Evolutionary conservation across 2,888 invertebrate species (phyloP).

Genomic region (Oxyteleia sp.): DNA sequence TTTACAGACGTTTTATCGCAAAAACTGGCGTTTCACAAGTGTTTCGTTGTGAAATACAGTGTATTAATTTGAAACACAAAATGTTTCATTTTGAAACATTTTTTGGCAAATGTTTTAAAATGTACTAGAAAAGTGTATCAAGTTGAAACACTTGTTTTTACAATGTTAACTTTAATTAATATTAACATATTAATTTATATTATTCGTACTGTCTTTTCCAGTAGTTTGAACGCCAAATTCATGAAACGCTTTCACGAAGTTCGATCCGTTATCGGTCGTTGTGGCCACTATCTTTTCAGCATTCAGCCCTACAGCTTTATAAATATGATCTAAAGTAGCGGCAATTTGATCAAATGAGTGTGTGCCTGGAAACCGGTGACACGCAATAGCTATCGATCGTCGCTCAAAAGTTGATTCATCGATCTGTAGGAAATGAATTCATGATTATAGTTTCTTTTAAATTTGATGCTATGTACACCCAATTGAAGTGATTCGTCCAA

Average conservation of each 20-base stretch:
- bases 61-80: no score
- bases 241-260: background rate
- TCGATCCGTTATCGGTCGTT: background rate
- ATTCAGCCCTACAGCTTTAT: background rate
- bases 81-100: no score
- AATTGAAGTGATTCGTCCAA: background rate
- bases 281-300: background rate
- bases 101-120: no score
- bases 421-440: conserved; percentile 5
- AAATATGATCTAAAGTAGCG: background rate
- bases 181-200: no score
- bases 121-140: no score
- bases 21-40: no score
- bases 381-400: conserved; percentile 4
- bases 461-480: background rate
- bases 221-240: background rate
- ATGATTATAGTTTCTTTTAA: background rate
- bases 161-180: no score
- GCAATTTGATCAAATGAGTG: background rate
- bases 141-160: no score
- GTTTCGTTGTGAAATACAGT: no score
- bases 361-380: background rate
- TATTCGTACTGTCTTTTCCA: no score
- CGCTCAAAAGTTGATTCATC: background rate
- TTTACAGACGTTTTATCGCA: no score